Conservation (phyloP, 2,113 vertebrate species). For the Podarcis cretensis region DNA sequence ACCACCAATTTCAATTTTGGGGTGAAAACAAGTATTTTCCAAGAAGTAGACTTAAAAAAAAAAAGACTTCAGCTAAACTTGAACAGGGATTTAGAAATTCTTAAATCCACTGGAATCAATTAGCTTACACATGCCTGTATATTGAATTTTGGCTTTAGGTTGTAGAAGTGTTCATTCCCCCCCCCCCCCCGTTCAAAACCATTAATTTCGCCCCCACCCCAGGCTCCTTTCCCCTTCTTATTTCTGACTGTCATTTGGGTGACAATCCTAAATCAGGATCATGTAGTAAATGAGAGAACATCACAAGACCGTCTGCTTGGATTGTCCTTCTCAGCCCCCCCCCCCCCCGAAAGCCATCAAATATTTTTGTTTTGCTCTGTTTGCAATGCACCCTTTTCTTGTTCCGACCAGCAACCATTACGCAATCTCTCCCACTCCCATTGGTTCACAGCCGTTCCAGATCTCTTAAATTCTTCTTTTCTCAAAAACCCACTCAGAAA, state of each 20-base stretch:
- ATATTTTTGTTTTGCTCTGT: fast-evolving
- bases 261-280: neutral
- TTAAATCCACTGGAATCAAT: neutral
- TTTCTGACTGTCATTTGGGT: neutral
- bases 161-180: neutral
- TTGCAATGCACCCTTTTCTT: fast-evolving
- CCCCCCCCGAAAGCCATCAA: neutral
- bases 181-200: neutral
- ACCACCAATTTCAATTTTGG: neutral
- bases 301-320: neutral
- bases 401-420: neutral
- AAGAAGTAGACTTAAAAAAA: neutral
- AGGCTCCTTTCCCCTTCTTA: neutral
- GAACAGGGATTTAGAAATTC: neutral
- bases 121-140: neutral
- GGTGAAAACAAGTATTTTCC: neutral
- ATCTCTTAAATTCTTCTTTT: neutral
- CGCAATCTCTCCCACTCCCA: neutral
- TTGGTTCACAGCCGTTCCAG: neutral
- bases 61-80: neutral
- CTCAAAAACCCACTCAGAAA: neutral
- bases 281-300: neutral
- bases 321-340: too few relatives aligned
- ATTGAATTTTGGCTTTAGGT: neutral
- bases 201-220: neutral